Conservation (phyloP, 2,888 invertebrate genomes). For the Timandra comae region DNA sequence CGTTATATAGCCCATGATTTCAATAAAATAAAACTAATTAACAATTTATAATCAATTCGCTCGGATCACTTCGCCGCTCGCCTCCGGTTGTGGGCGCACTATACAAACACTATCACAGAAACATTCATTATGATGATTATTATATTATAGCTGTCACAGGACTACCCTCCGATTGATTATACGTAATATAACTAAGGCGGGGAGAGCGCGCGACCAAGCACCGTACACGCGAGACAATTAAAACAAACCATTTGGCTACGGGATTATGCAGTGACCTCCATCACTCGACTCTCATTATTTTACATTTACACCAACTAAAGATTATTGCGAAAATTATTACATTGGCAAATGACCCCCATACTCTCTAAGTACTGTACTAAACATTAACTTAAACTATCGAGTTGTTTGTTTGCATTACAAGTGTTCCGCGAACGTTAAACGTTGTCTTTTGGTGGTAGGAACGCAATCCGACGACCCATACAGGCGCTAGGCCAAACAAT, state of each 20-base stretch:
- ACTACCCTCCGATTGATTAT: slow-evolving; percentile 6
- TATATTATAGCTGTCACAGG: slow-evolving; percentile 10
- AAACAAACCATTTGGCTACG: slow-evolving; percentile 44
- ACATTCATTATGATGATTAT: slow-evolving; percentile 7
- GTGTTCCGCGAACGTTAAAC: slow-evolving; percentile 5
- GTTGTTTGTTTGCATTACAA: slow-evolving; percentile 9
- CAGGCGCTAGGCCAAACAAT: slow-evolving; percentile 12
- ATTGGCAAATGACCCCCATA: slow-evolving; percentile 43
- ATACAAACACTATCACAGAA: slow-evolving; percentile 20
- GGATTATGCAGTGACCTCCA: slow-evolving; percentile 29
- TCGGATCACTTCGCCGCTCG: slow-evolving; percentile 25
- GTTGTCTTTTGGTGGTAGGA: slow-evolving; percentile 18
- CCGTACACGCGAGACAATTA: slow-evolving; percentile 24
- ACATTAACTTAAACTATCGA: slow-evolving; percentile 45
- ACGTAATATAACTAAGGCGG: slow-evolving; percentile 5
- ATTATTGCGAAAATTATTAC: slow-evolving; percentile 49
- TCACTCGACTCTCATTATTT: slow-evolving; percentile 25
- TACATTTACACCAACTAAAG: slow-evolving; percentile 33
- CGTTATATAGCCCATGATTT: slow-evolving; percentile 29
- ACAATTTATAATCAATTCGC: slow-evolving; percentile 41
- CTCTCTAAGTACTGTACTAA: slow-evolving; percentile 70
- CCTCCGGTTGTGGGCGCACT: slow-evolving; percentile 7
- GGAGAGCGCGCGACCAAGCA: slow-evolving; percentile 1
- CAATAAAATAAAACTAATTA: slow-evolving; percentile 54
- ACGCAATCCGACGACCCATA: slow-evolving; percentile 4